Evolutionary conservation across 2,113 vertebrate genomes (phyloP).

Genomic region (Hystrix brachyura): DNA sequence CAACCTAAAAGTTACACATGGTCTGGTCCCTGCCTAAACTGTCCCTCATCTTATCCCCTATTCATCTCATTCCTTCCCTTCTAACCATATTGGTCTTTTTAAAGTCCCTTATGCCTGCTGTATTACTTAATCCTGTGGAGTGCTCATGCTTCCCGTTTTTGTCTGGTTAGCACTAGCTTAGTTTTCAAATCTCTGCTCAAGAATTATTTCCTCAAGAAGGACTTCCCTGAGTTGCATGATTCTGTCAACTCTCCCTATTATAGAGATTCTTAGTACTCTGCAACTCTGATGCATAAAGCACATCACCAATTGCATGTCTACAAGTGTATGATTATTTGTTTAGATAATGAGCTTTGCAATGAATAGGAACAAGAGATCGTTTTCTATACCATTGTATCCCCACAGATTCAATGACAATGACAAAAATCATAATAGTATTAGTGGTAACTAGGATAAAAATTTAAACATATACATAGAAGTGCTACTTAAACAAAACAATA

Average conservation of each 20-base stretch:
- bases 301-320: background rate
- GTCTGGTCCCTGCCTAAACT: background rate
- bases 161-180: background rate
- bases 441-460: constrained; percentile 17
- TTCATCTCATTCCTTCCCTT: constrained; percentile 30
- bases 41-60: background rate
- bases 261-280: background rate
- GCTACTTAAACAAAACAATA: background rate
- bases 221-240: background rate
- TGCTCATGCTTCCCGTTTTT: background rate
- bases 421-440: constrained; percentile 2
- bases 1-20: background rate
- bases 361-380: background rate
- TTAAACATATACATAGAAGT: constrained; percentile 21
- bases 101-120: background rate
- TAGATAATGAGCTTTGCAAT: constrained; percentile 32
- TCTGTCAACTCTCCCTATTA: background rate
- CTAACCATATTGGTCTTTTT: background rate
- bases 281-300: constrained; percentile 4
- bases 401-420: constrained; percentile 35
- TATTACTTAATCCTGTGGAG: background rate
- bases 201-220: constrained; percentile 48
- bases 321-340: background rate
- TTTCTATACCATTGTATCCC: background rate
- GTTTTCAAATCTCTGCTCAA: constrained; percentile 58